Evolutionary conservation across 2,888 invertebrate species (phyloP).

Genomic region (Zeuzera pyrina): DNA sequence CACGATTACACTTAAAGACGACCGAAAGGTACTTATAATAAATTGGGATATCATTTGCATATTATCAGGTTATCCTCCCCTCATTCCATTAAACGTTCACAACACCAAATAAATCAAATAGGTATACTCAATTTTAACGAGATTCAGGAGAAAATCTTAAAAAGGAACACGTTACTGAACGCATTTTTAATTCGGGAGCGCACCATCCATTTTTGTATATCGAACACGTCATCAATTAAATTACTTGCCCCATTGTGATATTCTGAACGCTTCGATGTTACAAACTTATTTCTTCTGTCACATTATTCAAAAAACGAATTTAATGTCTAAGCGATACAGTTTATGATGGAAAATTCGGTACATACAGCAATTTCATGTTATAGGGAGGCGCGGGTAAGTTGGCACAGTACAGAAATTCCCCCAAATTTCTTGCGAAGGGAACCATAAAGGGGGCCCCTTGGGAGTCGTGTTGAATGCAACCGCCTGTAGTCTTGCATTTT

Average conservation of each 20-base stretch:
- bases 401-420: conserved; percentile 34
- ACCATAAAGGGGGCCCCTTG: conserved; percentile 31
- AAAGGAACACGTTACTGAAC: conserved; percentile 16
- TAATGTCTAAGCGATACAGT: background rate
- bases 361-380: background rate
- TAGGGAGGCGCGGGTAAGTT: conserved; percentile 22
- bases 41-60: no score
- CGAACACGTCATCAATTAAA: conserved; percentile 70
- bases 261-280: conserved; percentile 4
- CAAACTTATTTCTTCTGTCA: conserved; percentile 1
- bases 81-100: no score
- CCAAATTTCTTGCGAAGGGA: conserved; percentile 40
- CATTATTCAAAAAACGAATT: background rate
- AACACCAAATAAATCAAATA: no score
- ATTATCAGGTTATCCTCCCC: no score
- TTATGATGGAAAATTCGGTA: background rate
- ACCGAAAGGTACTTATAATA: no score
- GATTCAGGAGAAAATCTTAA: conserved; percentile 6
- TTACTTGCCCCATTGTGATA: conserved; percentile 58
- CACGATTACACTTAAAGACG: no score
- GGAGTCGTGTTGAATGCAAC: conserved; percentile 43
- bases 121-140: no score
- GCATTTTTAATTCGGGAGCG: conserved; percentile 27
- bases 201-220: conserved; percentile 58
- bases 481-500: conserved; percentile 39